Conservation (phyloP, 2,797 vertebrate species). For the Diceros bicornis region DNA sequence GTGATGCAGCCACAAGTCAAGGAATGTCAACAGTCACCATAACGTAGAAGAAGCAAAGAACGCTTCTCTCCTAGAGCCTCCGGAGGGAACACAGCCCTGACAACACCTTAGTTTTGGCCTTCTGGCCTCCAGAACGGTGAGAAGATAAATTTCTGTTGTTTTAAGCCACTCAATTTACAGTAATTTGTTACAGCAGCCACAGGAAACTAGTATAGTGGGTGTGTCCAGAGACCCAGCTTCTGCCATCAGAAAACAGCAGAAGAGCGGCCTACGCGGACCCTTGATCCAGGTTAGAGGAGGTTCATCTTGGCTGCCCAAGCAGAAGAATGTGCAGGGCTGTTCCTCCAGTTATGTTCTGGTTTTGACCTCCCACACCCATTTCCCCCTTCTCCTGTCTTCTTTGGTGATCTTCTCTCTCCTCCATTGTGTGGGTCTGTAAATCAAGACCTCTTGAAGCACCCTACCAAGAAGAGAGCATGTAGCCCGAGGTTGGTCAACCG, state of each 20-base stretch:
- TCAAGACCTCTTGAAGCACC: background rate
- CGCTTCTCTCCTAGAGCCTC: rapidly evolving
- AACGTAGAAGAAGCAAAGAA: background rate
- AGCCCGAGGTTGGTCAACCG: background rate
- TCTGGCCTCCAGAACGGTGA: background rate
- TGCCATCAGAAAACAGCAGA: background rate
- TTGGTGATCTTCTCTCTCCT: background rate
- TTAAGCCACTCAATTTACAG: background rate
- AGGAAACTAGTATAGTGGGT: background rate
- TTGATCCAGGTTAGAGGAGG: background rate
- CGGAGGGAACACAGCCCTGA: rapidly evolving
- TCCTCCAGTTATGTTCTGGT: rapidly evolving
- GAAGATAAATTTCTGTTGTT: background rate
- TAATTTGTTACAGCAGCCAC: background rate
- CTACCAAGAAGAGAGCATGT: background rate
- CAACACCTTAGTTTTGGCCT: background rate
- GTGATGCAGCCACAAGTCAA: background rate
- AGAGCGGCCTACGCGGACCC: background rate
- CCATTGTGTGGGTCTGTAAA: background rate
- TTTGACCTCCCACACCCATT: background rate
- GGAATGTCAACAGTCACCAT: background rate
- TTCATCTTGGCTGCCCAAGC: rapidly evolving
- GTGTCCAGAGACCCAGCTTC: background rate
- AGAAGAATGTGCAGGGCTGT: background rate
- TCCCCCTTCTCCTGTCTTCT: background rate